Base-by-base conservation (phyloP, 1,140 invertebrate genomes). In the Aleiodes sp. region DNA sequence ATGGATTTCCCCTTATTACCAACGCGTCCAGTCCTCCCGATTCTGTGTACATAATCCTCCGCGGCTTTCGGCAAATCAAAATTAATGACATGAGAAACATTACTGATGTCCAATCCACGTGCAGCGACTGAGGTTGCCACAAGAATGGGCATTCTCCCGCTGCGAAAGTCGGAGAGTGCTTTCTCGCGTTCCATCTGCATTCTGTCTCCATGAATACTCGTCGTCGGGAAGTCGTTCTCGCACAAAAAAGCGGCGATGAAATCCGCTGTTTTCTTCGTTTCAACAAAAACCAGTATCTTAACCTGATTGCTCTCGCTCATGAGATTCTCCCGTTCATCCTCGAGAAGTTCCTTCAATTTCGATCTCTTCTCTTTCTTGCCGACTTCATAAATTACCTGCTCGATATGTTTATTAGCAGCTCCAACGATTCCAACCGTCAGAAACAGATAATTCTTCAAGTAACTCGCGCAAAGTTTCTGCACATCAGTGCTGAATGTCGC, bases 111-210 rank as follows among this genome's bases (percentile, higher is more conserved):
- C 82, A 96, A 81, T 10, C 97, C 97, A 63, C 97, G 86, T 0
- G 96, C 94, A 14, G 96, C 96, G 0, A 98, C 96, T n/a, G 94
- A 94, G 1, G 97, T 98, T 0, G 96, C 96, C 8, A 98, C 94
- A 3, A 99, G 80, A 70, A 98, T 92, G 24, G 90, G 89, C 77
- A 91, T 91, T 3, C 79, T 84, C 1, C 94, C 94, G 64, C 77
- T 87, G 76, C 91, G 92, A 80, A 99, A 99, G 78, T 96, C 94
- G 7, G 84, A 69, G 3, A 99, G 80, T 0, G 97, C 97, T 79
- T 92, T 87, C 86, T 99, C 97, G 33, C 97, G 88, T 82, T 98
- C 94, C 39, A 90, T 86, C 78, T 99, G 97, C 2, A 93, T 83
- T 12, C 98, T 87, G 84, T 97, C 97, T 1, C 96, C 96, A 84